Conservation (phyloP, 2,113 vertebrate genomes). For the Nematolebias whitei region DNA sequence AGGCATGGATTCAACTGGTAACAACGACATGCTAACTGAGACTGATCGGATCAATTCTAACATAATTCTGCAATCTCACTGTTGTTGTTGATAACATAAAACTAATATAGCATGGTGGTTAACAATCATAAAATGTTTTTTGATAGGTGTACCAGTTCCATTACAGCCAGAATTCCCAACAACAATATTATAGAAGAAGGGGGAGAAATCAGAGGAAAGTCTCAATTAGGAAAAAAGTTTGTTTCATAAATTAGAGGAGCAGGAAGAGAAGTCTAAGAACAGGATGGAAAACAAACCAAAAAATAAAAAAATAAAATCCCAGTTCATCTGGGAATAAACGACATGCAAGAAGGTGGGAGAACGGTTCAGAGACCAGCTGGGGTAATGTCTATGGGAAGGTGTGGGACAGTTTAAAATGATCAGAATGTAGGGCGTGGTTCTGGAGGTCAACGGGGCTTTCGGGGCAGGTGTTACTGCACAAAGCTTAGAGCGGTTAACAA, state of each 20-base stretch:
- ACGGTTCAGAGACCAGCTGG: constrained; percentile 51
- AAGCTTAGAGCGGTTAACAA: constrained; percentile 44
- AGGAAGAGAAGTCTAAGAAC: constrained; percentile 41
- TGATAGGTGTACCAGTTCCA: constrained; percentile 7
- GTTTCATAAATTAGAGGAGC: constrained; percentile 70
- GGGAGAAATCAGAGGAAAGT: constrained; percentile 58
- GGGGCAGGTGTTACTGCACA: constrained; percentile 34
- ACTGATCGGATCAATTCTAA: constrained; percentile 35
- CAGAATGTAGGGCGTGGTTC: constrained; percentile 68
- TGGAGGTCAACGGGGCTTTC: constrained; percentile 53
- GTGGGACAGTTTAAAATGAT: constrained; percentile 54
- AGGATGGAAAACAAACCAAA: constrained; percentile 61
- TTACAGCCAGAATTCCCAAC: constrained; percentile 87
- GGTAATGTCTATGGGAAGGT: constrained; percentile 18
- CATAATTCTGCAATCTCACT: constrained; percentile 3
- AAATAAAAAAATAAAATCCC: constrained; percentile 48
- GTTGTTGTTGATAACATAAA: neutral
- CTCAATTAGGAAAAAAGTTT: neutral
- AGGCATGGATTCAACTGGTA: constrained; percentile 32
- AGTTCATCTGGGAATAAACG: constrained; percentile 52
- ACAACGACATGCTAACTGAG: constrained; percentile 59
- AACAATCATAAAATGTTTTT: neutral
- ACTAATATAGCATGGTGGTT: constrained; percentile 7
- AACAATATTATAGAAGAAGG: constrained; percentile 79
- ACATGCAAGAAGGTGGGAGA: constrained; percentile 70